Conservation (phyloP, 2,888 invertebrate genomes). For the Chorisops tibialis region DNA sequence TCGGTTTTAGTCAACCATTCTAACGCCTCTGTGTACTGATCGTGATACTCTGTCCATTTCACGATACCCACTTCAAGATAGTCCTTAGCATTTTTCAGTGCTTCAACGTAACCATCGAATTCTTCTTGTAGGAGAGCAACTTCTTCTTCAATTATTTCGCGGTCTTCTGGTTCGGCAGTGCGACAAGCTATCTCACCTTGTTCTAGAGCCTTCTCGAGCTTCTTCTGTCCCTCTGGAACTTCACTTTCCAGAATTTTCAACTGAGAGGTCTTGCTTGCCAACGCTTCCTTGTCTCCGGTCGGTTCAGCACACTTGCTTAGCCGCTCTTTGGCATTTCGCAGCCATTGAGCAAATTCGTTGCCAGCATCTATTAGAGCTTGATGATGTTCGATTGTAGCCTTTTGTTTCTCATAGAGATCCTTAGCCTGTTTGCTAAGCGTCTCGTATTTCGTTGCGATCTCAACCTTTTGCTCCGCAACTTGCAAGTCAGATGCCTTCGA, state of each 20-base stretch:
- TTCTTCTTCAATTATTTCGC: slow-evolving; percentile 88
- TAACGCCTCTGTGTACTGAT: slow-evolving; percentile 82
- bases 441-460: slow-evolving; percentile 88
- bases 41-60: slow-evolving; percentile 92
- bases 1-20: slow-evolving; percentile 90
- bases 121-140: slow-evolving; percentile 87
- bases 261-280: slow-evolving; percentile 82
- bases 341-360: slow-evolving; percentile 89
- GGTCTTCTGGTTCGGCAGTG: slow-evolving; percentile 79
- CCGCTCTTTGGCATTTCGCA: slow-evolving; percentile 84
- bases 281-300: slow-evolving; percentile 84
- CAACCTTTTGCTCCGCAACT: slow-evolving; percentile 86
- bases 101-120: slow-evolving; percentile 79
- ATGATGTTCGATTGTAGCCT: slow-evolving; percentile 84
- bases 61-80: slow-evolving; percentile 84
- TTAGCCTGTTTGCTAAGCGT: slow-evolving; percentile 85
- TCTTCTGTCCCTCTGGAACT: slow-evolving; percentile 76
- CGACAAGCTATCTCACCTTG: slow-evolving; percentile 84
- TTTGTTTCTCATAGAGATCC: slow-evolving; percentile 83
- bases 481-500: slow-evolving; percentile 90
- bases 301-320: slow-evolving; percentile 89
- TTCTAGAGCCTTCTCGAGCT: slow-evolving; percentile 76
- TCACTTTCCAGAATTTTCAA: slow-evolving; percentile 81
- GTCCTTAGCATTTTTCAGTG: slow-evolving; percentile 73
- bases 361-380: slow-evolving; percentile 90